These are phyloP conservation scores for Botia kubotai DNA, from an alignment of 2,797 vertebrate species.

Conservation along the genomic window DNA sequence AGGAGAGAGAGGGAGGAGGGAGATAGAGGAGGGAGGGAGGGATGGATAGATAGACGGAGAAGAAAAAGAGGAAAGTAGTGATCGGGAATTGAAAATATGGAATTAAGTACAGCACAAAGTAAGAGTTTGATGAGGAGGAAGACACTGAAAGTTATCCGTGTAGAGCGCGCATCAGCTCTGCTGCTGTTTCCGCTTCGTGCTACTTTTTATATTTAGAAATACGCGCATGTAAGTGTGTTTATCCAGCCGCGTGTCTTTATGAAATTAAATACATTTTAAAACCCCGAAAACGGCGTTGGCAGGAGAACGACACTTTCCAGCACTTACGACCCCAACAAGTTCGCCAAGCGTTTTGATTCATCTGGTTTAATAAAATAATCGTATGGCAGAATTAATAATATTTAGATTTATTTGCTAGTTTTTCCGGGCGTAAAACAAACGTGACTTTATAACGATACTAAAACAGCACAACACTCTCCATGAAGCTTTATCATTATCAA, in stretches of 20 bases:
- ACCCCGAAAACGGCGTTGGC: not conserved
- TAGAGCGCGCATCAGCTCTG: slow-evolving; percentile 47
- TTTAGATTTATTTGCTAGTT: not conserved
- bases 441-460: slow-evolving; percentile 3
- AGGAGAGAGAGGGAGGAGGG: slow-evolving; percentile 77
- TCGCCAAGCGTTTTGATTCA: slow-evolving; percentile 19
- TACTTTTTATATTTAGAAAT: slow-evolving; percentile 22
- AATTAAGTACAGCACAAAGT: slow-evolving; percentile 82
- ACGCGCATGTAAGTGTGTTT: not conserved
- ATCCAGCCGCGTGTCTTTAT: slow-evolving; percentile 36
- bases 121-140: slow-evolving; percentile 82
- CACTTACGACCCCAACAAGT: slow-evolving; percentile 8
- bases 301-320: not conserved
- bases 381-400: not conserved
- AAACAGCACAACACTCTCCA: not conserved
- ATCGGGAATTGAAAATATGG: slow-evolving; percentile 87
- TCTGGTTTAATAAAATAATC: slow-evolving; percentile 11
- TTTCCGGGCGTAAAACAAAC: slow-evolving; percentile 14
- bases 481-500: not conserved
- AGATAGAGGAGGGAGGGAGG: slow-evolving; percentile 78
- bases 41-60: slow-evolving; percentile 86
- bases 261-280: slow-evolving; percentile 30
- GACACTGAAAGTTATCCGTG: slow-evolving; percentile 73
- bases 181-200: slow-evolving; percentile 40
- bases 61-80: slow-evolving; percentile 84